Evolutionary conservation across 2,113 vertebrate species (phyloP).

Genomic region (Aythya baeri): DNA sequence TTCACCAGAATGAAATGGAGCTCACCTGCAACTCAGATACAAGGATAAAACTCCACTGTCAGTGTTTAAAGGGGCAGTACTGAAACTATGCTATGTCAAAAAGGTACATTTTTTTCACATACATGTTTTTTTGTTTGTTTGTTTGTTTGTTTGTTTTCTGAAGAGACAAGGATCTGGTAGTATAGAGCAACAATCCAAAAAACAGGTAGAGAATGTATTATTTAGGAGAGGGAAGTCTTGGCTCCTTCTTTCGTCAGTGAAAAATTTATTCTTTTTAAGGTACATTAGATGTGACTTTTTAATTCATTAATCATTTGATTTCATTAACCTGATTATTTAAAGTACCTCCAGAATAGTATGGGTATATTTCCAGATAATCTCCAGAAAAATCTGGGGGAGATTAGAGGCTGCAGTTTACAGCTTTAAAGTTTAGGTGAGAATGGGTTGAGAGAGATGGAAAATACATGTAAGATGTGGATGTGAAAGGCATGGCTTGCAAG

Average conservation of each 20-base stretch:
- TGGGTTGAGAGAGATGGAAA: background rate
- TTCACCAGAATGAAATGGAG: background rate
- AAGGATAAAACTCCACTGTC: background rate
- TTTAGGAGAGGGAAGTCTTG: background rate
- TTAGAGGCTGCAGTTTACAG: background rate
- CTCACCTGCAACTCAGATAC: background rate
- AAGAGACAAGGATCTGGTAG: background rate
- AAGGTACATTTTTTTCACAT: background rate
- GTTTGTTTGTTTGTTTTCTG: background rate
- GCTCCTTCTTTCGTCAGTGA: background rate
- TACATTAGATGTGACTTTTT: background rate
- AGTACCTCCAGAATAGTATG: background rate
- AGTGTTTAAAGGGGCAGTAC: background rate
- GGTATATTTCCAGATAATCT: background rate
- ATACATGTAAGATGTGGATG: background rate
- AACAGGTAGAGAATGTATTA: accelerated
- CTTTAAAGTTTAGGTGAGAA: background rate
- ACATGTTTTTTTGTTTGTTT: accelerated
- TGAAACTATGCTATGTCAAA: background rate
- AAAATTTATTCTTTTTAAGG: background rate
- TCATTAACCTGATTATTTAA: background rate
- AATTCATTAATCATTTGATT: background rate
- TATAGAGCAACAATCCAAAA: background rate
- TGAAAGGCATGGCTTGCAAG: background rate
- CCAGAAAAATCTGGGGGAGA: background rate